Evolutionary conservation across 1,140 invertebrate genomes (phyloP).

Genomic region (Propsilocerus akamusi): DNA sequence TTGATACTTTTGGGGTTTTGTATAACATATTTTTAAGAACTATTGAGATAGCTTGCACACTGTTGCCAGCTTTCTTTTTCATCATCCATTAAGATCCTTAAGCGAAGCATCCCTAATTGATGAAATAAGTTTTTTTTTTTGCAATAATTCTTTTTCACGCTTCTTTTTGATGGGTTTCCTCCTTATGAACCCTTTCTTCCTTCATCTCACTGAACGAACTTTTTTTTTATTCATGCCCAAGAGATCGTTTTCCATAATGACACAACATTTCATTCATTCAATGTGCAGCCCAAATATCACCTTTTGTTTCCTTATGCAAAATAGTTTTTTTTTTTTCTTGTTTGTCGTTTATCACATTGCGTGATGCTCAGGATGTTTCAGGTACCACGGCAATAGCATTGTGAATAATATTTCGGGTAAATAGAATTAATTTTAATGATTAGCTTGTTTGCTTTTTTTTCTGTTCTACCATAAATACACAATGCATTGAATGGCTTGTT

Average conservation of each 20-base stretch:
- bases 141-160: neutral
- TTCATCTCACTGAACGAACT: neutral
- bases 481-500: too few species aligned
- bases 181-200: neutral
- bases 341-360: neutral
- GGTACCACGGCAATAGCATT: neutral
- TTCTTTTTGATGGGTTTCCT: neutral
- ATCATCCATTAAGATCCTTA: neutral
- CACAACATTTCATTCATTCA: neutral
- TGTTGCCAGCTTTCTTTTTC: neutral
- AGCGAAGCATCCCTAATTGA: neutral
- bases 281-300: neutral
- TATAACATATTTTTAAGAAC: too few species aligned
- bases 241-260: conserved; percentile 3
- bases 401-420: neutral
- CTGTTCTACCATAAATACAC: too few species aligned
- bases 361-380: neutral
- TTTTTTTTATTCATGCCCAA: neutral
- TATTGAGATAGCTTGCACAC: too few species aligned
- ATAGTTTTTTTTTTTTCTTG: neutral
- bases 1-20: too few species aligned
- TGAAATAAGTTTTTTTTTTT: neutral
- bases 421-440: neutral
- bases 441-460: too few species aligned
- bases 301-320: conserved; percentile 3